These are phyloP conservation scores for Hyperoplus immaculatus DNA, from an alignment of 2,797 vertebrate species.

Conservation along the genomic window DNA sequence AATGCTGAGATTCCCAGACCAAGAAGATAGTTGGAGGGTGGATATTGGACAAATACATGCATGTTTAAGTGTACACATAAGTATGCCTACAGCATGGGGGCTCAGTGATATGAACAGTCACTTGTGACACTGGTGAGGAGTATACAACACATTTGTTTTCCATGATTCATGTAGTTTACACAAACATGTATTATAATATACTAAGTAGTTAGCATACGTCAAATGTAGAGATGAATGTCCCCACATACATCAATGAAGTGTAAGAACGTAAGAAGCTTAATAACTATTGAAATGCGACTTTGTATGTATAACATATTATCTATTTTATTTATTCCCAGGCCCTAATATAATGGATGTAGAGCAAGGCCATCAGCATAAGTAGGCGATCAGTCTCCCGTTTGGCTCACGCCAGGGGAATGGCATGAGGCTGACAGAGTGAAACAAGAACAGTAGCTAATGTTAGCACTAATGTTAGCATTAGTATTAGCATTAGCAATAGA, in stretches of 20 bases:
- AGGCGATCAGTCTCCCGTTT: slow-evolving; percentile 66
- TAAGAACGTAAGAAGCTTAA: slow-evolving; percentile 16
- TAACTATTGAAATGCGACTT: slow-evolving; percentile 32
- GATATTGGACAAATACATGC: not conserved
- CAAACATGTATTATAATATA: not conserved
- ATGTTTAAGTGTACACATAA: not conserved
- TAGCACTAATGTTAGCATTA: slow-evolving; percentile 81
- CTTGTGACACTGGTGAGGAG: not conserved
- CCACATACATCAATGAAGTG: slow-evolving; percentile 4
- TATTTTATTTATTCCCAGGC: slow-evolving; percentile 51
- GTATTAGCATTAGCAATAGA: slow-evolving; percentile 78
- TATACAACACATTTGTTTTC: slow-evolving; percentile 13
- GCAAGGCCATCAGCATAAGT: slow-evolving; percentile 66
- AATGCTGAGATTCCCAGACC: not conserved
- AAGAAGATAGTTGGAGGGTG: no score
- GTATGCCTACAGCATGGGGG: not conserved
- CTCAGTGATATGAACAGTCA: slow-evolving; percentile 5
- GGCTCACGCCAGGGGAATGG: slow-evolving; percentile 65
- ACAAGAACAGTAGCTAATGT: slow-evolving; percentile 84
- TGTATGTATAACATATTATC: slow-evolving; percentile 34
- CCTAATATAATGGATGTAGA: slow-evolving; percentile 60
- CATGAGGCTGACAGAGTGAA: slow-evolving; percentile 77
- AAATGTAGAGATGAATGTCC: slow-evolving; percentile 21
- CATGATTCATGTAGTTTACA: not conserved
- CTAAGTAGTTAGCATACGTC: slow-evolving; percentile 9